Evolutionary conservation across 2,113 vertebrate species (phyloP).

Genomic region (Geococcyx californianus): DNA sequence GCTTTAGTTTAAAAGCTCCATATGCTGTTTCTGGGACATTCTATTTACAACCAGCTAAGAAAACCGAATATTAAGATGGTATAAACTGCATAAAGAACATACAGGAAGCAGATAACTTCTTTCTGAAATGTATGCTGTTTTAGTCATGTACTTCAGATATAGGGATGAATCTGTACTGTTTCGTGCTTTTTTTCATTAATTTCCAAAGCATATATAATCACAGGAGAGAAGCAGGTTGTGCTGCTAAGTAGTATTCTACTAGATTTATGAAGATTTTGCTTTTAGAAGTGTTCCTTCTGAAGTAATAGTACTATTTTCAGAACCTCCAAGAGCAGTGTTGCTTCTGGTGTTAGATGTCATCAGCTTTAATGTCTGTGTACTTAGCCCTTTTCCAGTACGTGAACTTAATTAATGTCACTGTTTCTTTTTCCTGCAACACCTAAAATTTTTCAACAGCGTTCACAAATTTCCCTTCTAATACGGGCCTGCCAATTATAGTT

Average conservation of each 20-base stretch:
- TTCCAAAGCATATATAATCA: neutral
- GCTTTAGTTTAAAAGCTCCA: neutral
- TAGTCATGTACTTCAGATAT: neutral
- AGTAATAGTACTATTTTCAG: neutral
- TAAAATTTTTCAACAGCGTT: neutral
- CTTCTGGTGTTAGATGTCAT: neutral
- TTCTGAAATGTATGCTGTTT: neutral
- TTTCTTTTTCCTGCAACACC: neutral
- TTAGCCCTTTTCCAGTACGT: neutral
- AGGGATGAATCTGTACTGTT: neutral
- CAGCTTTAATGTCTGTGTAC: neutral
- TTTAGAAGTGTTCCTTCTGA: neutral
- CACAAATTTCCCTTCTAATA: neutral
- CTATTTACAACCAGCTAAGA: neutral
- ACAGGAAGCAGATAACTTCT: neutral
- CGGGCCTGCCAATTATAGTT: rapidly evolving
- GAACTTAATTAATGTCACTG: neutral
- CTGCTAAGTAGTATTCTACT: neutral
- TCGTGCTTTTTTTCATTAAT: neutral
- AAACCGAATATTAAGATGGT: neutral
- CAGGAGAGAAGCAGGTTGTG: neutral
- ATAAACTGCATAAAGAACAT: neutral
- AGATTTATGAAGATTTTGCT: neutral
- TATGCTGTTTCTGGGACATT: neutral
- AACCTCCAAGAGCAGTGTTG: neutral